Base-by-base conservation (phyloP, 1,140 invertebrate species). In the Anoplolepis gracilipes region DNA sequence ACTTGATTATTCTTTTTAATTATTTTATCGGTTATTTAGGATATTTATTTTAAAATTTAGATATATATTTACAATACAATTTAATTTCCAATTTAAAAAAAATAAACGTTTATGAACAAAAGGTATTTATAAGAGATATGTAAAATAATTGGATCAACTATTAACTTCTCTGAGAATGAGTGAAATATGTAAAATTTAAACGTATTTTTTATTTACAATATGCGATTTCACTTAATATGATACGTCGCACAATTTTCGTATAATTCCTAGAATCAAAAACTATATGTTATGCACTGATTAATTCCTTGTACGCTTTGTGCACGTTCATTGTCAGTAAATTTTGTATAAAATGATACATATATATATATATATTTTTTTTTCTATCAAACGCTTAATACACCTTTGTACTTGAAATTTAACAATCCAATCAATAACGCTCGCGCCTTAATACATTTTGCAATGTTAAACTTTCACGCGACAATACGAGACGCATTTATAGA, bases 401-500 rank as follows among this genome's bases (percentile, higher is more conserved):
- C 53, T 82, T 82, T 82, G 53, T 81, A 36, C 36, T 10, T 7
- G 8, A 46, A 72, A 82, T 82, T 72, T 72, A 72, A 82, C 78
- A 59, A 82, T 39, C 65, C 16, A 82, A 72, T 82, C 78, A 72
- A 82, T 82, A 81, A 72, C 36, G 22, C 5, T 59, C 19, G 25
- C 53, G 6, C 78, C 67, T 81, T 82, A 59, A 82, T 82, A 82
- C 5, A 82, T 82, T 82, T 59, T 72, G 65, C 53, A 22, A 59
- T 72, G 33, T 33, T 59, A 39, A 82, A 19, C 36, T 36, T 36
- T 70, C 65, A 4, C 36, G 53, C 42, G 36, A 82, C 19, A 30
- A 57, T n/a, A 49, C 3, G 33, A 7, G n/a, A 82, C 36, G 49
- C 22, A 19, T 81, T 81, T 81, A 59, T 70, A 36, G 36, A 30